Conservation (phyloP, 2,888 invertebrate species). For the Phlogophora meticulosa region DNA sequence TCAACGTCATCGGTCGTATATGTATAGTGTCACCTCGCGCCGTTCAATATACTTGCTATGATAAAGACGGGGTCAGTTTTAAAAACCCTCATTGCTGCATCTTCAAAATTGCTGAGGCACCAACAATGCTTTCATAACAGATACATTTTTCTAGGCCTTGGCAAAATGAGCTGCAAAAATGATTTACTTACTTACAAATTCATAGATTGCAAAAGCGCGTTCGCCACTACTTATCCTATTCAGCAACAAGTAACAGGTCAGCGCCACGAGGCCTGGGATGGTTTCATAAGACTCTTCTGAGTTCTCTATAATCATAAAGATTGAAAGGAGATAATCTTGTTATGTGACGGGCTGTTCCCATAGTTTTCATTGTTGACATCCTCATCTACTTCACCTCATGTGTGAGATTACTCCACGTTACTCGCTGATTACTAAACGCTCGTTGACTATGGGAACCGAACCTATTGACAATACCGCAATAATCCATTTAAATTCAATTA, state of each 20-base stretch:
- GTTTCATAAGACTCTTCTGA: conserved; percentile 30
- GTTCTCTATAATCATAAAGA: conserved; percentile 19
- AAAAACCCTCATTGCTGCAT: background rate
- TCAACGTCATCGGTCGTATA: too few species aligned
- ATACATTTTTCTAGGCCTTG: background rate
- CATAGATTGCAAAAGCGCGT: too few species aligned
- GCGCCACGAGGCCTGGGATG: background rate
- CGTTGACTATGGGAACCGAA: conserved; percentile 39
- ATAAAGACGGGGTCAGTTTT: background rate
- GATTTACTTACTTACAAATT: too few species aligned
- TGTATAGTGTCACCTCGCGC: too few species aligned
- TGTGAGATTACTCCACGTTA: conserved; percentile 33
- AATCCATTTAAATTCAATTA: conserved; percentile 31
- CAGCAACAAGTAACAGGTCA: conserved; percentile 26
- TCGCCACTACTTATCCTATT: background rate
- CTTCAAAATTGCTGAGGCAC: background rate
- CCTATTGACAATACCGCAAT: conserved; percentile 19
- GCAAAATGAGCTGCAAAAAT: background rate
- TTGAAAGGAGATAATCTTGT: conserved; percentile 17
- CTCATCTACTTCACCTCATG: conserved; percentile 13
- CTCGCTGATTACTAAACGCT: conserved; percentile 33
- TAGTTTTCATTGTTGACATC: conserved; percentile 46
- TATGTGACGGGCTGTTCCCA: conserved; percentile 34
- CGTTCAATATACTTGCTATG: too few species aligned
- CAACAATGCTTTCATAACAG: too few species aligned